These are phyloP conservation scores for Propithecus deckenii DNA, from an alignment of 2,797 vertebrate genomes.

Conservation along the genomic window DNA sequence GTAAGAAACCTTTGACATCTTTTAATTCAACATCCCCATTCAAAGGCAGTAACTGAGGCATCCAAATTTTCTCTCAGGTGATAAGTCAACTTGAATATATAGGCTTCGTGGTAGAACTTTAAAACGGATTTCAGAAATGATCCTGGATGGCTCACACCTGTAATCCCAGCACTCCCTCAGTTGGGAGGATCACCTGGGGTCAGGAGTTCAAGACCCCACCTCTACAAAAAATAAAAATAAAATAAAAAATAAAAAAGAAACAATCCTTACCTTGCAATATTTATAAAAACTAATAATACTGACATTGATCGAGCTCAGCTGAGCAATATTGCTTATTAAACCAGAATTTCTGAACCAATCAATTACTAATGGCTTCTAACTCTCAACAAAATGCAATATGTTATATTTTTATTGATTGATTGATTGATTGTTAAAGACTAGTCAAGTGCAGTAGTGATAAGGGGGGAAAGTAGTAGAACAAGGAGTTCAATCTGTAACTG, in stretches of 20 bases:
- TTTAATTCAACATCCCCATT: conserved; percentile 17
- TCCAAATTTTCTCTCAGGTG: neutral
- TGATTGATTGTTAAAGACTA: too few species aligned
- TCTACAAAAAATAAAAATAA: neutral
- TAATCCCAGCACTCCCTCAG: neutral
- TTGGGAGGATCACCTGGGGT: neutral
- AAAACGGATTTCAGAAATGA: neutral
- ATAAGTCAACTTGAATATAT: neutral
- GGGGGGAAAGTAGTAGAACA: too few species aligned
- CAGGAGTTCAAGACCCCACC: neutral
- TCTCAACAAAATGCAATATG: neutral
- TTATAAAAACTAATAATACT: conserved; percentile 18
- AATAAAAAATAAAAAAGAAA: neutral
- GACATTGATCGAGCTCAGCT: neutral
- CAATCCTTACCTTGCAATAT: neutral
- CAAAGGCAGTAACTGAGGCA: neutral
- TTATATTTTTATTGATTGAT: neutral
- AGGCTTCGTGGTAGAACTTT: neutral
- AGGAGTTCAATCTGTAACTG: too few species aligned
- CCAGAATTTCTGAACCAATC: conserved; percentile 8
- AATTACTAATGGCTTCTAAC: neutral
- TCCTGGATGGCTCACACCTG: neutral
- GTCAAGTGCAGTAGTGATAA: too few species aligned
- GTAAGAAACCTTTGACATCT: neutral
- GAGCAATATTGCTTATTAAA: neutral